A percentile compares a stretch with the other conserved stretches of the same genome.
Conservation (phyloP, 2,888 invertebrate species). For the Nymphalis urticae region DNA sequence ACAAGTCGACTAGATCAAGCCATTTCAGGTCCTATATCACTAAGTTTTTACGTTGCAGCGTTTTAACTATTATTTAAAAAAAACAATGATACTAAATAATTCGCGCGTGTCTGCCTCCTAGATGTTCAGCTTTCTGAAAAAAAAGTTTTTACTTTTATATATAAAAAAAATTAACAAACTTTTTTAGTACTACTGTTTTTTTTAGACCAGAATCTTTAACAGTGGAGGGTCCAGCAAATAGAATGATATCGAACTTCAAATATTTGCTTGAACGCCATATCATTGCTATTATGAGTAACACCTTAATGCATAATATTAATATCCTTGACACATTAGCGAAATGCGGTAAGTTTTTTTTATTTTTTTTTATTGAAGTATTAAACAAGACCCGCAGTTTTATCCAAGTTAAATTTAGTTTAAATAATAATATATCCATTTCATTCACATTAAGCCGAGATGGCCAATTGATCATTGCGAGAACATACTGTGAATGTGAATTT, state of each 20-base stretch:
- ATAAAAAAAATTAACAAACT: background rate
- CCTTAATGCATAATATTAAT: slow-evolving; percentile 50
- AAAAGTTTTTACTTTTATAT: too few species aligned
- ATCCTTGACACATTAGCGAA: slow-evolving; percentile 50
- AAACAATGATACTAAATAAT: too few species aligned
- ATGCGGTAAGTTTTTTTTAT: slow-evolving; percentile 53
- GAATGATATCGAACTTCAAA: slow-evolving; percentile 59
- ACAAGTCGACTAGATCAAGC: too few species aligned
- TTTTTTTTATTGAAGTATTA: background rate
- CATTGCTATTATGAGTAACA: slow-evolving; percentile 56
- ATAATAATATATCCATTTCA: too few species aligned
- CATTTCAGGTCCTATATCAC: too few species aligned
- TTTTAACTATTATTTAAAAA: too few species aligned
- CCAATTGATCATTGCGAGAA: too few species aligned
- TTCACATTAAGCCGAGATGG: too few species aligned
- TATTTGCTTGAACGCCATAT: slow-evolving; percentile 61
- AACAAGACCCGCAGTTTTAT: background rate
- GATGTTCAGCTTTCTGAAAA: too few species aligned
- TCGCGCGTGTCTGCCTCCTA: too few species aligned
- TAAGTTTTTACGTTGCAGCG: too few species aligned
- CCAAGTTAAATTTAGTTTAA: background rate
- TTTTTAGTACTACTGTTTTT: slow-evolving; percentile 16
- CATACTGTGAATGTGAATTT: too few species aligned
- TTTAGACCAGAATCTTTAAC: slow-evolving; percentile 60
- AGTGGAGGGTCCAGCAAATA: slow-evolving; percentile 61